A percentile compares a stretch with the other conserved stretches of the same genome.
These are phyloP conservation scores for Pseudochirops corinnae DNA, from an alignment of 2,797 vertebrate species.

Conservation along the genomic window DNA sequence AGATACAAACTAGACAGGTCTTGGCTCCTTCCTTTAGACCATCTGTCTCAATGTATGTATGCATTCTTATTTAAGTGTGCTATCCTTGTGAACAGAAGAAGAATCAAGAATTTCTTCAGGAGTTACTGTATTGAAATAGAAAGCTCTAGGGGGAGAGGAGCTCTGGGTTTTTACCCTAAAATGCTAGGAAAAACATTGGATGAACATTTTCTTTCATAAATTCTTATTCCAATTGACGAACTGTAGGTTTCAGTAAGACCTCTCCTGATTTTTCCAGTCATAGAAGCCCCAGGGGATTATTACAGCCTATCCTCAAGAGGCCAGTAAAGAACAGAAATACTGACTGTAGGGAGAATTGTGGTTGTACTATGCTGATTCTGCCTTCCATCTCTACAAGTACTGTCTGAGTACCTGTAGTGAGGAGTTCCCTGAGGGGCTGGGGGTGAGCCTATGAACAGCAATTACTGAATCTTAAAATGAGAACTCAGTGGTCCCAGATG, in stretches of 20 bases:
- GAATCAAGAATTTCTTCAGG: not conserved
- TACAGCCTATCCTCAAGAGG: constrained; percentile 54
- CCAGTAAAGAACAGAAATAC: constrained; percentile 35
- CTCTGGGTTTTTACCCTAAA: not conserved
- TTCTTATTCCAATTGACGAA: constrained; percentile 42
- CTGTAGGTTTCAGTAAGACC: constrained; percentile 37
- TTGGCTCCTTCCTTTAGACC: constrained; percentile 44
- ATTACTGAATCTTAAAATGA: constrained; percentile 56
- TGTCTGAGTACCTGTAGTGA: constrained; percentile 14
- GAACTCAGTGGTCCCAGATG: not conserved
- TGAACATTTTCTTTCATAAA: not conserved
- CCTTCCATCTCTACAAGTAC: not conserved
- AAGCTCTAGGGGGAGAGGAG: not conserved
- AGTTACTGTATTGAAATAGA: not conserved
- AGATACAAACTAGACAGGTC: constrained; percentile 36
- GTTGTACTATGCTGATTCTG: constrained; percentile 39
- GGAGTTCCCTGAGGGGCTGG: constrained; percentile 42
- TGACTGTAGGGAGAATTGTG: constrained; percentile 16
- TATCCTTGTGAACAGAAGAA: constrained; percentile 28
- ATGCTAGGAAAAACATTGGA: not conserved
- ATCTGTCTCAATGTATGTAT: not conserved
- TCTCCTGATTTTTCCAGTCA: constrained; percentile 40
- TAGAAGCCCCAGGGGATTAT: constrained; percentile 11
- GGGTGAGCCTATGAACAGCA: constrained; percentile 22
- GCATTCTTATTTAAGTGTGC: constrained; percentile 29